Base-by-base conservation (phyloP, 2,797 vertebrate species). In the Parotocinclus haroldoi region DNA sequence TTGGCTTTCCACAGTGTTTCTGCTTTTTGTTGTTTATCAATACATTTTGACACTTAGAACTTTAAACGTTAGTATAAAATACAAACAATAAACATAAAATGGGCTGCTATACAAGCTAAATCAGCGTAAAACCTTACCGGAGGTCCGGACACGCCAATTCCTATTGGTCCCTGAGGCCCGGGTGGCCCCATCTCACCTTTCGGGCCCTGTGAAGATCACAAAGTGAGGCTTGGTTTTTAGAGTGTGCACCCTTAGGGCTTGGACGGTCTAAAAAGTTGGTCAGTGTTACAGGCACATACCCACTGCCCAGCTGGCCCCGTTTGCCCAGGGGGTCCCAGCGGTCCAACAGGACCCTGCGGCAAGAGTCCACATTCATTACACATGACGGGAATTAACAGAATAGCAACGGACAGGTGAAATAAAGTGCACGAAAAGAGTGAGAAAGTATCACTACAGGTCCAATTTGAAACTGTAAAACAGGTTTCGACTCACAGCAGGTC, bases 141-240 rank as follows among this genome's bases (percentile, higher is more conserved):
- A 9, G 89, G 86, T 52, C 95, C 96, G 0, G 73, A 39, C 63
- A 82, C 10, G 51, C 91, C 83, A 50, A 76, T 13, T 0, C 89
- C 93, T 0, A 74, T 54, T 3, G 87, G 89, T 1, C 96, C 96
- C 5, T 87, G 80, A 18, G 89, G 89, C 63, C 96, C 96, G 0
- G 71, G 65, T 9, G 75, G 81, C 9, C 96, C 96, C 45, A 69
- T 83, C 16, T 86, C 76, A 9, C 96, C 96, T 1, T 52, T 70
- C 40, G 78, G 69, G 19, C 95, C 95, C 95, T 98, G 71, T 40
- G 37, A 11, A 67, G 62, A 16, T 39, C 44, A 74, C 3, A 74
- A 58, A 55, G 40, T 36, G 42, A 63, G 9, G 60, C 27, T 68
- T 9, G 27, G 7, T 50, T 50, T 14, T 50, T 50, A 64, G 7